Conservation (phyloP, 2,113 vertebrate genomes). For the Corvus cornix region DNA sequence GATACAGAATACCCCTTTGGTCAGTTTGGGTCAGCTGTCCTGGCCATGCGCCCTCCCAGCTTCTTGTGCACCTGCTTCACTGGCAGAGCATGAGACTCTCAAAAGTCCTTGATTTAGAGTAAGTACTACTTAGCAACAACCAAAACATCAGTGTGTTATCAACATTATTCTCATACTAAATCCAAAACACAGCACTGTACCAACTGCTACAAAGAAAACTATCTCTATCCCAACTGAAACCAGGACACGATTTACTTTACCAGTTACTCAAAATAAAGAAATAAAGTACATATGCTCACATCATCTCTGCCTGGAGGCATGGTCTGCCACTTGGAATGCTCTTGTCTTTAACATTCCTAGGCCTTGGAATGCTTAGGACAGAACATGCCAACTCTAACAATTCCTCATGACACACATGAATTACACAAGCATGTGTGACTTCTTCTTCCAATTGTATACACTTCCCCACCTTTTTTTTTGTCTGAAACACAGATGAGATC, state of each 20-base stretch:
- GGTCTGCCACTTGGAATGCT: background rate
- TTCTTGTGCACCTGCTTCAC: background rate
- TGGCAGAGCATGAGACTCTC: background rate
- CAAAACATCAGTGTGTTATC: background rate
- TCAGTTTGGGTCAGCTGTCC: background rate
- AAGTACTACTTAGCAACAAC: background rate
- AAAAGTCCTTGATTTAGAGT: background rate
- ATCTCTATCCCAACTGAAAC: background rate
- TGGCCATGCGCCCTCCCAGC: rapidly evolving
- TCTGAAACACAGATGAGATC: background rate
- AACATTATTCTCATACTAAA: background rate
- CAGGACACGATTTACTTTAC: background rate
- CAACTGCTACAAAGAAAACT: background rate
- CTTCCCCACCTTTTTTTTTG: background rate
- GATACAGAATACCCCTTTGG: background rate
- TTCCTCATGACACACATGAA: background rate
- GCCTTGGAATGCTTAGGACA: background rate
- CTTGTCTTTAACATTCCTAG: no score
- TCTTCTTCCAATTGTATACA: background rate
- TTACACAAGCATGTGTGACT: background rate
- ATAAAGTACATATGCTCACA: background rate
- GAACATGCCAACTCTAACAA: background rate
- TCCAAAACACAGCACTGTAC: background rate
- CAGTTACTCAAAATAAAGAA: background rate
- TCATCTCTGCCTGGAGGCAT: background rate